A percentile compares a stretch with the other conserved stretches of the same genome.
phyloP scores from a whole-genome alignment of 2,888 invertebrate species.

The Agrotis segetum region DNA sequence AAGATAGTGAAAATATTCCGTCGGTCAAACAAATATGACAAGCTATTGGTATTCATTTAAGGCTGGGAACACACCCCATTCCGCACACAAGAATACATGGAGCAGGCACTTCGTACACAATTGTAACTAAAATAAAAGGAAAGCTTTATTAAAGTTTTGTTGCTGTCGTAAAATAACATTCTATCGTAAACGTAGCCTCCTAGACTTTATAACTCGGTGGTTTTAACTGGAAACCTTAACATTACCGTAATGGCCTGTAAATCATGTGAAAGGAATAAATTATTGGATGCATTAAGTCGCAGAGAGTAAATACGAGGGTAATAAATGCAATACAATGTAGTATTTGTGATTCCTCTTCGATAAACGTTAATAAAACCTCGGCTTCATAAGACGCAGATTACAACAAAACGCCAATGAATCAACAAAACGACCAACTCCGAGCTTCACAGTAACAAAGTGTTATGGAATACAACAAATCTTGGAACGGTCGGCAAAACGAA shows the following conservation, averaged over 20 bases:
- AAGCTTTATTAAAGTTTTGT: conserved; percentile 76
- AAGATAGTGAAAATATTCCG: conserved; percentile 47
- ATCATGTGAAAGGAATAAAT: conserved; percentile 85
- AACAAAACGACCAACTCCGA: conserved; percentile 42
- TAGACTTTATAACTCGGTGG: conserved; percentile 81
- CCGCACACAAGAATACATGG: conserved; percentile 34
- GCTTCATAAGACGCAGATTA: conserved; percentile 20
- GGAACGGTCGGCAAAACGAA: conserved; percentile 82
- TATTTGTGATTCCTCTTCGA: conserved; percentile 61
- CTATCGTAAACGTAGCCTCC: conserved; percentile 81
- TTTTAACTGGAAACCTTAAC: conserved; percentile 81
- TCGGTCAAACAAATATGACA: conserved; percentile 33
- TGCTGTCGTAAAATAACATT: conserved; percentile 80
- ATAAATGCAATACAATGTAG: conserved; percentile 79
- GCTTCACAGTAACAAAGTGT: conserved; percentile 49
- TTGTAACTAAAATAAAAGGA: conserved; percentile 75
- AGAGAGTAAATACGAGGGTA: conserved; percentile 77
- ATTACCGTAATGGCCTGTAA: conserved; percentile 82
- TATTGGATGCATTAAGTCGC: conserved; percentile 81
- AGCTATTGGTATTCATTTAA: conserved; percentile 41
- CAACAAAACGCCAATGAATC: conserved; percentile 36
- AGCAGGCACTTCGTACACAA: conserved; percentile 66
- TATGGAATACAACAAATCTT: conserved; percentile 78
- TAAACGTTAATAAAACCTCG: conserved; percentile 41
- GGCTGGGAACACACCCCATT: conserved; percentile 20